Base-by-base conservation (phyloP, 2,113 vertebrate species). In the Notarius lentiginosus region DNA sequence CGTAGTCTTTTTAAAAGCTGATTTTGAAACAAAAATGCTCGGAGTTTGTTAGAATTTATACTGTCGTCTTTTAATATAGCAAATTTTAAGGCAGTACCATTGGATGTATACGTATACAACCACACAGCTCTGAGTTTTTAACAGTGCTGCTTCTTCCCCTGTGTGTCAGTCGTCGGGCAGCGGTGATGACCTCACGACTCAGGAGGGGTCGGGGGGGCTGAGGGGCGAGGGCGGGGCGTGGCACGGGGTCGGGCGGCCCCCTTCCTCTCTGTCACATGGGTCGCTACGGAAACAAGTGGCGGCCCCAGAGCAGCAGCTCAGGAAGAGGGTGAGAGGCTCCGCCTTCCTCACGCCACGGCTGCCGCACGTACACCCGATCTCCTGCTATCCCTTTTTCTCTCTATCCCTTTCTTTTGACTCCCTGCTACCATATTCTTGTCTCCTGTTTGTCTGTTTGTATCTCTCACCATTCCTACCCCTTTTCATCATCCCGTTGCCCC, bases 251-350 rank as follows among this genome's bases (percentile, higher is more conserved):
- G 92, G 93, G 91, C 92, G 88, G 86, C 91, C 90, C 89, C 92
- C 91, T 89, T 92, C 91, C 90, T 76, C 90, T 79, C 89, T 90
- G 56, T 86, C 88, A 89, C 92, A 92, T 60, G 87, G 91, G 77
- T 92, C 93, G 91, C 92, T 94, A 89, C 90, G 91, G 91, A 87
- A 93, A 91, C 93, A 91, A 91, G 93, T 93, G 88, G 92, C 91
- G 87, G 93, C 94, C 91, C 93, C 94, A 92, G 93, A 94, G 92
- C 93, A 92, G 92, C 93, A 91, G 92, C 94, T 91, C 84, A 94
- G 92, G 92, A 95, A 94, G 94, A 93, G 94, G 95, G 95, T 95
- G 94, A 95, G 94, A 93, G 94, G 93, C 91, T 88, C 91, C 90
- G 91, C 90, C 93, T 92, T 83, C 84, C 84, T 88, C 82, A 84